Evolutionary conservation across 1,140 invertebrate species (phyloP).

Genomic region (Pemphigus obesinymphae): DNA sequence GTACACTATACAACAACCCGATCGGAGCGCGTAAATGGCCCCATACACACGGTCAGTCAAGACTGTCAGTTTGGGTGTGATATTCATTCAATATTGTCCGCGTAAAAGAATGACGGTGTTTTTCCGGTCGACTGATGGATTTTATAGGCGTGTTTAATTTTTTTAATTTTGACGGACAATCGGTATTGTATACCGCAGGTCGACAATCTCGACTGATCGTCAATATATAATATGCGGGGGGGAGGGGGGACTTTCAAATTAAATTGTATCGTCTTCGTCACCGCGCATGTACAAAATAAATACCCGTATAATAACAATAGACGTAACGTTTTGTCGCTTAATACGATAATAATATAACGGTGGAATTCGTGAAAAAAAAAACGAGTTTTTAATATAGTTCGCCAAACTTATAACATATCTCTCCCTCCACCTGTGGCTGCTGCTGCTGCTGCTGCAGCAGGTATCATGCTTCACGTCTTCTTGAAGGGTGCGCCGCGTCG

Average conservation of each 20-base stretch:
- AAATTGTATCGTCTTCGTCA: no score
- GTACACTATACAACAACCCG: neutral
- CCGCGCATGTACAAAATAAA: neutral
- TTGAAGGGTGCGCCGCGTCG: constrained; percentile 34
- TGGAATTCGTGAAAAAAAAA: neutral
- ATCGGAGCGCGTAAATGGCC: no score
- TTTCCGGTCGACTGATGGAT: no score
- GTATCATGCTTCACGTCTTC: neutral
- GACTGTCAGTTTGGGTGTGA: no score
- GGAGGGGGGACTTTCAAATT: no score
- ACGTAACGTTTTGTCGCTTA: neutral
- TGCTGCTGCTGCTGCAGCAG: neutral
- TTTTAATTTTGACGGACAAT: no score
- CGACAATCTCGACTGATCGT: no score
- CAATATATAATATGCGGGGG: no score
- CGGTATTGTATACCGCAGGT: no score
- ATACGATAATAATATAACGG: neutral
- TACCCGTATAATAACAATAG: neutral
- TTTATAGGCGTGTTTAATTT: no score
- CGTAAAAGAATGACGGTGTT: no score
- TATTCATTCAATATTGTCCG: neutral
- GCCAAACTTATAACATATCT: constrained; percentile 26
- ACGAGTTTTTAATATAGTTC: constrained; percentile 29
- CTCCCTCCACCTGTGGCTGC: neutral
- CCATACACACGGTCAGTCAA: no score